Conservation (phyloP, 2,113 vertebrate genomes). For the Ardeotis arabs region DNA sequence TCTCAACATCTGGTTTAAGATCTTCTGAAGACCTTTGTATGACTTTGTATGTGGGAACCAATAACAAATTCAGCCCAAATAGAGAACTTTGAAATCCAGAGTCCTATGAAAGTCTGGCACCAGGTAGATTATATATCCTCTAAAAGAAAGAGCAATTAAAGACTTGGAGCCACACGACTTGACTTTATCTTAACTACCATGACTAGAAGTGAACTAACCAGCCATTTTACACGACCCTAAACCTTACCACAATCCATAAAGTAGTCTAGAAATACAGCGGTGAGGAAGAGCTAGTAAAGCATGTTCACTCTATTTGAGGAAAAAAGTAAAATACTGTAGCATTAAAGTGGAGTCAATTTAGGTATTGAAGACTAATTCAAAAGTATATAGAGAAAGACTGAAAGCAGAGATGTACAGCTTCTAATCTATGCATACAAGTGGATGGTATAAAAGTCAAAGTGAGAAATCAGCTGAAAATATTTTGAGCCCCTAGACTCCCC, state of each 20-base stretch:
- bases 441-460: neutral
- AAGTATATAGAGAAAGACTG: neutral
- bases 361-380: neutral
- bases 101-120: neutral
- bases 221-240: neutral
- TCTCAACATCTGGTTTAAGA: neutral
- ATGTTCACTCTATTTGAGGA: neutral
- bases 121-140: neutral
- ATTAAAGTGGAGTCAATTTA: neutral
- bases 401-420: neutral
- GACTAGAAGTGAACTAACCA: neutral
- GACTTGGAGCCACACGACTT: neutral
- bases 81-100: neutral
- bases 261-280: neutral
- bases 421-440: neutral
- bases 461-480: neutral
- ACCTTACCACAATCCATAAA: neutral
- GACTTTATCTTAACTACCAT: neutral
- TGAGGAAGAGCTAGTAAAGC: neutral
- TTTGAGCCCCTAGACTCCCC: neutral
- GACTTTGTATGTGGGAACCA: neutral
- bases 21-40: neutral
- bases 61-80: neutral
- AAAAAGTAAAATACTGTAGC: neutral
- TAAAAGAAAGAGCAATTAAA: neutral